phyloP scores from a whole-genome alignment of 1,140 invertebrate genomes.

The Phenacoccus solenopsis region DNA sequence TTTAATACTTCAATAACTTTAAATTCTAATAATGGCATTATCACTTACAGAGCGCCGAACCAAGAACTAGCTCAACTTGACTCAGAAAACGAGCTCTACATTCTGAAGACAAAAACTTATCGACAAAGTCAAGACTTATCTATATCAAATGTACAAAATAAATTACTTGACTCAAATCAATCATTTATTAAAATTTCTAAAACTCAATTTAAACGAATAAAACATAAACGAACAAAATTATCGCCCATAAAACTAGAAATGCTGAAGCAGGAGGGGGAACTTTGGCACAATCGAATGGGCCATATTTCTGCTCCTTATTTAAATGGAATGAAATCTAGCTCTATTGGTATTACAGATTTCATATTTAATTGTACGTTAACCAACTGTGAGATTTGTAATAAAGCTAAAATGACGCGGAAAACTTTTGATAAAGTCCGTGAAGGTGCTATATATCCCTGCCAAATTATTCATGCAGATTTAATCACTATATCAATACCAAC shows the following conservation, averaged over 20 bases:
- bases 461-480: not conserved
- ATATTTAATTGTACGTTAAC: not conserved
- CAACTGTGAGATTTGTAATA: slow-evolving; percentile 1
- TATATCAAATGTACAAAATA: too few species aligned
- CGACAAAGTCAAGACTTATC: too few species aligned
- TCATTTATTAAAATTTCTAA: too few species aligned
- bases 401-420: not conserved
- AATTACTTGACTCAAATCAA: too few species aligned
- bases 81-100: too few species aligned
- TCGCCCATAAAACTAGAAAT: not conserved
- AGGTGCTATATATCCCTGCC: not conserved
- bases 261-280: not conserved
- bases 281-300: not conserved
- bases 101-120: too few species aligned
- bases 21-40: too few species aligned
- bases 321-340: not conserved
- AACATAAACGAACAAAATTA: too few species aligned
- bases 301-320: not conserved
- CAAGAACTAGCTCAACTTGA: too few species aligned
- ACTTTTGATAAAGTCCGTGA: not conserved
- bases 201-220: too few species aligned
- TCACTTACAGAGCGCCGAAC: too few species aligned
- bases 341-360: not conserved
- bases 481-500: not conserved
- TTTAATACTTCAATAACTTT: too few species aligned